Evolutionary conservation across 2,888 invertebrate genomes (phyloP).

Genomic region (Trichogramma dendrolimi): DNA sequence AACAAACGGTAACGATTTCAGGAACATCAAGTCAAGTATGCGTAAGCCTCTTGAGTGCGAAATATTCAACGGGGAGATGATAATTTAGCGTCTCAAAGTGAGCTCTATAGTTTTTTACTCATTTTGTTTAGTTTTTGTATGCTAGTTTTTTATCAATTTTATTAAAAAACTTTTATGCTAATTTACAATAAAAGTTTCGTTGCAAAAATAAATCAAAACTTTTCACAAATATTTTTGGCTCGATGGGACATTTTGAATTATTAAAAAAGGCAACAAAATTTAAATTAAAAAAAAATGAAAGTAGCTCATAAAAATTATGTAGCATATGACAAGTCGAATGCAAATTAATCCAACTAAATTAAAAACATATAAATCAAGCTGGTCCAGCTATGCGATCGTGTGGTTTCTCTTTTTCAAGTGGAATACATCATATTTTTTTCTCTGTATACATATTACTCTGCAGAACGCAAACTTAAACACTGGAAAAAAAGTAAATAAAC

Average conservation of each 20-base stretch:
- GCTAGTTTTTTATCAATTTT: too few species aligned
- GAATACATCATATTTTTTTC: constrained; percentile 6
- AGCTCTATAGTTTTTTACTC: too few species aligned
- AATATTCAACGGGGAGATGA: too few species aligned
- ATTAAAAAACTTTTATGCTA: too few species aligned
- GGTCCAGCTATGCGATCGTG: constrained; percentile 6
- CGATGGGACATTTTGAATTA: not conserved
- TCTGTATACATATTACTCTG: not conserved
- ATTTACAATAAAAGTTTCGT: too few species aligned
- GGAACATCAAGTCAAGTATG: too few species aligned
- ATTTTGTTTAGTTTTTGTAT: too few species aligned
- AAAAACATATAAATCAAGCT: constrained; percentile 14
- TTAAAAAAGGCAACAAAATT: not conserved
- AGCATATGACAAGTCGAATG: not conserved
- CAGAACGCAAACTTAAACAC: not conserved
- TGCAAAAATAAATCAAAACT: too few species aligned
- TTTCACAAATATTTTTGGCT: too few species aligned
- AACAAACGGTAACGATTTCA: too few species aligned
- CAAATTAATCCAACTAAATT: constrained; percentile 16
- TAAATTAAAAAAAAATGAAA: not conserved
- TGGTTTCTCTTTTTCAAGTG: not conserved
- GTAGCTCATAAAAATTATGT: constrained; percentile 3
- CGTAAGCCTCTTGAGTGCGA: too few species aligned
- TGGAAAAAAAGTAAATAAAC: constrained; percentile 1
- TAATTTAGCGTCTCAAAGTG: too few species aligned